These are phyloP conservation scores for Pseudomyrmex pallidus DNA, from an alignment of 1,140 invertebrate genomes.

Conservation along the genomic window DNA sequence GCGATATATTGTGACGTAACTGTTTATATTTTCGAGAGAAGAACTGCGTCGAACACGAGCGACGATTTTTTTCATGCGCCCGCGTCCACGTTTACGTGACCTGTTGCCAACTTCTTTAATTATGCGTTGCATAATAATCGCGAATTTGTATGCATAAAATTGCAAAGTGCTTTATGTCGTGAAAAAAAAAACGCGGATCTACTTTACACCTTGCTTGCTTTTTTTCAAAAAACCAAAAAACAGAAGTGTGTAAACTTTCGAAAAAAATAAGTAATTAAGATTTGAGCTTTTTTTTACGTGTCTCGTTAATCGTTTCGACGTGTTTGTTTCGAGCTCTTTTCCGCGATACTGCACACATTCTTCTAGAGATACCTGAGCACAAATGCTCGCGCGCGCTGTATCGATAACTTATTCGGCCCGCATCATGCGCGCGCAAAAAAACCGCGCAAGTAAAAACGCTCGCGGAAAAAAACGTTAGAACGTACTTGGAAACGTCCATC, in stretches of 20 bases:
- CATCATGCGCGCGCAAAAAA: conserved; percentile 1
- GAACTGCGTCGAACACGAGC: neutral
- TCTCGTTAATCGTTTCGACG: neutral
- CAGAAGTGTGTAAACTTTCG: too few species aligned
- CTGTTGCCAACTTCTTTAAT: conserved; percentile 4
- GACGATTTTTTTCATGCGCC: neutral
- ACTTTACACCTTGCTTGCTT: neutral
- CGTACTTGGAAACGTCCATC: conserved; percentile 33
- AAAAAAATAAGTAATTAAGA: too few species aligned
- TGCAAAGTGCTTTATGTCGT: neutral
- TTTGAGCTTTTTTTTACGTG: too few species aligned
- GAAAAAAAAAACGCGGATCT: conserved; percentile 12
- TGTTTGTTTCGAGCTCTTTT: too few species aligned
- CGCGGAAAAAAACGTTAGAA: conserved; percentile 21
- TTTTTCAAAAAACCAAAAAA: neutral
- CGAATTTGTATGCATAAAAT: neutral
- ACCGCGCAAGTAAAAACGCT: conserved; percentile 40
- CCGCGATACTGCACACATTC: too few species aligned
- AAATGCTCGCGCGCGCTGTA: too few species aligned
- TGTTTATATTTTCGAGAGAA: conserved; percentile 1
- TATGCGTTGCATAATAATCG: neutral
- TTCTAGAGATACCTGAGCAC: too few species aligned
- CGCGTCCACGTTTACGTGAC: neutral
- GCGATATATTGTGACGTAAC: neutral
- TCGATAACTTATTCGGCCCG: neutral